Base-by-base conservation (phyloP, 2,113 vertebrate genomes). In the Zosterops borbonicus region DNA sequence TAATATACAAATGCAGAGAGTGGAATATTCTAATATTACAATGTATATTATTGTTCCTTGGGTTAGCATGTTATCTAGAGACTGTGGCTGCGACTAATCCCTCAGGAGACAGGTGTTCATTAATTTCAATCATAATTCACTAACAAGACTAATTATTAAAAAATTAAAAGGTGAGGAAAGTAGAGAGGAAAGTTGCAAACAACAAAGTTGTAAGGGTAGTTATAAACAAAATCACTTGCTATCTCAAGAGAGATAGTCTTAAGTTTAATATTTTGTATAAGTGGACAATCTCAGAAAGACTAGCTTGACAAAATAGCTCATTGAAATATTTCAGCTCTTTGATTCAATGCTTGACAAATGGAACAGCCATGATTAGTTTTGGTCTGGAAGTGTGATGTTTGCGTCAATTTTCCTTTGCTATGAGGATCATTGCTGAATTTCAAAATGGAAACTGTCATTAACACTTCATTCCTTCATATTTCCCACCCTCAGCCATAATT, bases 201-300 rank as follows among this genome's bases (percentile, higher is more conserved):
- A 49, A 49, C 14, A 13, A 49, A 49, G 47, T 49, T 49, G 47
- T n/a, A 59, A 74, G 63, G 27, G 74, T 12, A 63, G 37, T 47
- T 58, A 53, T 20, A 82, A 87, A 63, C 5, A 94, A 89, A 95
- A 83, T 55, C 14, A 87, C 42, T 74, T 91, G 21, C 87, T 97
- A 46, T 20, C 11, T 94, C 89, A 92, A 90, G 33, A 49, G 8
- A 46, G 14, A 67, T n/a, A 2, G 17, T 37, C 68, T 97, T 92
- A 97, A 75, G 31, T 94, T 96, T 91, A 96, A 70, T 90, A 89
- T 95, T 97, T 97, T 92, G 44, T 83, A 22, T 73, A 94, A 96
- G 90, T 68, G n/a, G 81, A 92, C 89, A 92, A 77, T 96, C 67
- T 94, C 49, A 29, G 49, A 93, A 95, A 96, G 81, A 96, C 94